These are phyloP conservation scores for Xestobium rufovillosum DNA, from an alignment of 2,888 invertebrate genomes.

Conservation along the genomic window DNA sequence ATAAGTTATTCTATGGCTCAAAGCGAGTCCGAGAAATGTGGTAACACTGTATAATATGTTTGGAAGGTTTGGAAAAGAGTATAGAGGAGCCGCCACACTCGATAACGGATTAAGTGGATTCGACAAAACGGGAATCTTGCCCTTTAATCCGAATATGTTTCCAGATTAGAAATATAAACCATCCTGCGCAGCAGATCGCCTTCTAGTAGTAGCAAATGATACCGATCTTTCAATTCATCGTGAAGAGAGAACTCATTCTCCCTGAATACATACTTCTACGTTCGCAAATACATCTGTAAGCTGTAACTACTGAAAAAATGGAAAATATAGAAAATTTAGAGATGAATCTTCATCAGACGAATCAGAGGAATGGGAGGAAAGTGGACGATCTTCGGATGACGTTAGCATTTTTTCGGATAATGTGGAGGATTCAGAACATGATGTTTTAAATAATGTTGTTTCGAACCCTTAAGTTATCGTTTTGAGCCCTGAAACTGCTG, in stretches of 20 bases:
- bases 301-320: too few species aligned
- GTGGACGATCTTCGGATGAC: not conserved
- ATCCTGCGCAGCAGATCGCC: not conserved
- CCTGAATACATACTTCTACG: too few species aligned
- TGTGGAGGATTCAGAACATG: too few species aligned
- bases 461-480: too few species aligned
- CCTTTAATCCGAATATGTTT: constrained; percentile 3
- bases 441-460: too few species aligned
- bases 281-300: too few species aligned
- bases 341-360: not conserved
- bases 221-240: too few species aligned
- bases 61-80: not conserved
- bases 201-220: not conserved
- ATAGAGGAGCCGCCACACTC: not conserved
- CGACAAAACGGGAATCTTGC: not conserved
- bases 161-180: not conserved
- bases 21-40: not conserved
- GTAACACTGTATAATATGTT: not conserved
- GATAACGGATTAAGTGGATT: not conserved
- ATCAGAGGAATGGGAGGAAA: constrained; percentile 1
- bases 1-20: not conserved
- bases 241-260: too few species aligned
- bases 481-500: too few species aligned
- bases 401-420: constrained; percentile 1
- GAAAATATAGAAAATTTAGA: not conserved